phyloP scores from a whole-genome alignment of 2,113 vertebrate genomes.

The Clupea harengus region DNA sequence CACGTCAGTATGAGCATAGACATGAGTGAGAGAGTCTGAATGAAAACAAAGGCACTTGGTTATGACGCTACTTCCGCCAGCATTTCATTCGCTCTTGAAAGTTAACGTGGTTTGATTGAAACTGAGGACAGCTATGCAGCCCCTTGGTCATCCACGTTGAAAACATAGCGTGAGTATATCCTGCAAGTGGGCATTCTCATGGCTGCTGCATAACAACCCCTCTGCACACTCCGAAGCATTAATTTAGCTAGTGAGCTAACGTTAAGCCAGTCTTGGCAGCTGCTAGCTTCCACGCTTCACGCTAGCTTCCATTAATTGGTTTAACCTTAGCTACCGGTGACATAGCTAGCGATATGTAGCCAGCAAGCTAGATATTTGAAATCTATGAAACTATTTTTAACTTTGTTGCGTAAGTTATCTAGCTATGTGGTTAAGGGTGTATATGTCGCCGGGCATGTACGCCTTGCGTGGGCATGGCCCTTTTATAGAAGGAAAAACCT shows the following conservation, averaged over 20 bases:
- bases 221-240: background rate
- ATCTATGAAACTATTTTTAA: background rate
- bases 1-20: background rate
- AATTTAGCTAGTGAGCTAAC: background rate
- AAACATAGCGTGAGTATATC: background rate
- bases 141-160: background rate
- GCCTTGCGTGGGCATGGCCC: no score
- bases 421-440: no score
- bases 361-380: background rate
- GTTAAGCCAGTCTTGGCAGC: background rate
- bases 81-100: constrained; percentile 9
- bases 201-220: background rate
- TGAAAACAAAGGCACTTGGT: background rate
- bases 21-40: no score
- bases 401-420: background rate
- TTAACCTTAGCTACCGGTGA: background rate
- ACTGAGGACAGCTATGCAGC: background rate
- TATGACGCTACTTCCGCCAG: background rate
- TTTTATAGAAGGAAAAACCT: no score
- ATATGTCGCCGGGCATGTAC: no score
- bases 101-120: constrained; percentile 1
- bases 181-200: background rate
- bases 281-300: background rate
- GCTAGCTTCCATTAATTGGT: background rate
- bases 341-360: background rate